phyloP scores from a whole-genome alignment of 2,888 invertebrate genomes.

The Eristalis arbustorum region DNA sequence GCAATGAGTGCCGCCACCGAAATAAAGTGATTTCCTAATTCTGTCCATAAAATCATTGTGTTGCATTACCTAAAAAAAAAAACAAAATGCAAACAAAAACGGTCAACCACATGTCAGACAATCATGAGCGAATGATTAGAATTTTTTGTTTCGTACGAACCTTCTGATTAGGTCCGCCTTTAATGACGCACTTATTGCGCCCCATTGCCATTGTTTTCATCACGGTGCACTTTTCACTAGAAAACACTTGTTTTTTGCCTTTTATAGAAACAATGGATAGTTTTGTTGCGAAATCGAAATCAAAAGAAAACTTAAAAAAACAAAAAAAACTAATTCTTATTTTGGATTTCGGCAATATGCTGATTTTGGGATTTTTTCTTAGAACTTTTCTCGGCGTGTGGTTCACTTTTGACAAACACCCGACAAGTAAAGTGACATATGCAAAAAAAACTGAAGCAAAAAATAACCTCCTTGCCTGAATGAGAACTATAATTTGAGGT shows the following conservation, averaged over 20 bases:
- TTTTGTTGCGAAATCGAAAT: slow-evolving; percentile 2
- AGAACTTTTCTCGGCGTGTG: slow-evolving; percentile 34
- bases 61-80: slow-evolving; percentile 76
- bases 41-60: slow-evolving; percentile 90
- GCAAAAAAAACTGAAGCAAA: background rate
- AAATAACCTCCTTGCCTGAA: background rate
- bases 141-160: slow-evolving; percentile 31
- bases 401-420: slow-evolving; percentile 51
- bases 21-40: slow-evolving; percentile 93
- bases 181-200: slow-evolving; percentile 76
- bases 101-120: background rate
- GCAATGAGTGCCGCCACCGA: slow-evolving; percentile 90
- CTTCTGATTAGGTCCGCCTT: slow-evolving; percentile 72
- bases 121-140: background rate
- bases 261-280: background rate
- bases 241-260: slow-evolving; percentile 2
- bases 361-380: slow-evolving; percentile 24
- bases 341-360: slow-evolving; percentile 44
- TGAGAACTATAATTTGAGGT: background rate
- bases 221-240: slow-evolving; percentile 1
- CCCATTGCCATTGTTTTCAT: slow-evolving; percentile 72
- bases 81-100: too few relatives aligned
- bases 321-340: slow-evolving; percentile 17
- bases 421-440: slow-evolving; percentile 59
- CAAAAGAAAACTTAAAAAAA: slow-evolving; percentile 31